Conservation (phyloP, 1,140 invertebrate species). For the Anthonomus grandis region DNA sequence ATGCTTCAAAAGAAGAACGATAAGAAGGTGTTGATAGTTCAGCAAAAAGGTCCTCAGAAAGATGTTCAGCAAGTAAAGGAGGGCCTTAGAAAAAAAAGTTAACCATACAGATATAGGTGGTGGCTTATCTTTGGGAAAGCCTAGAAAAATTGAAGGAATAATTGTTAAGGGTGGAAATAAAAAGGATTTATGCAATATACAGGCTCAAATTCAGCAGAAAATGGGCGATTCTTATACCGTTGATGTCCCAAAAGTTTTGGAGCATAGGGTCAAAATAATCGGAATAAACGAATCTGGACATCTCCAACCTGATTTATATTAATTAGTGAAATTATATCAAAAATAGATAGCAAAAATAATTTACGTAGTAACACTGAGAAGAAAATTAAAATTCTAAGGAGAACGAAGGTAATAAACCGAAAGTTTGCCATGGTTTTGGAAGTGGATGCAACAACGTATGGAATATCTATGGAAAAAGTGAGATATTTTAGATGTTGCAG, state of each 20-base stretch:
- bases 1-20: neutral
- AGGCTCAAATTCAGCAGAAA: conserved; percentile 7
- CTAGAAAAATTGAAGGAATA: conserved; percentile 9
- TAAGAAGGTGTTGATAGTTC: conserved; percentile 6
- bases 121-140: neutral
- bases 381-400: neutral
- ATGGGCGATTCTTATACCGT: neutral
- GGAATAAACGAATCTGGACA: neutral
- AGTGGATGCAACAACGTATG: neutral
- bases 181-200: conserved; percentile 13
- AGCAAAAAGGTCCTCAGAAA: conserved; percentile 1
- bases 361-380: neutral
- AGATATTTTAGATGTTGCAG: too few relatives aligned
- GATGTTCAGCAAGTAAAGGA: neutral
- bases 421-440: neutral
- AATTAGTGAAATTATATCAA: neutral
- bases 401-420: neutral
- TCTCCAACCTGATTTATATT: neutral
- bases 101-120: conserved; percentile 2
- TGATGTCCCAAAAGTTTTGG: neutral
- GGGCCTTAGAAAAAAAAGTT: conserved; percentile 2
- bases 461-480: neutral
- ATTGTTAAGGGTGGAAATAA: conserved; percentile 16
- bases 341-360: neutral
- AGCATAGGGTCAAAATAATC: neutral